phyloP scores from a whole-genome alignment of 2,113 vertebrate genomes.

The Hippocampus zosterae region DNA sequence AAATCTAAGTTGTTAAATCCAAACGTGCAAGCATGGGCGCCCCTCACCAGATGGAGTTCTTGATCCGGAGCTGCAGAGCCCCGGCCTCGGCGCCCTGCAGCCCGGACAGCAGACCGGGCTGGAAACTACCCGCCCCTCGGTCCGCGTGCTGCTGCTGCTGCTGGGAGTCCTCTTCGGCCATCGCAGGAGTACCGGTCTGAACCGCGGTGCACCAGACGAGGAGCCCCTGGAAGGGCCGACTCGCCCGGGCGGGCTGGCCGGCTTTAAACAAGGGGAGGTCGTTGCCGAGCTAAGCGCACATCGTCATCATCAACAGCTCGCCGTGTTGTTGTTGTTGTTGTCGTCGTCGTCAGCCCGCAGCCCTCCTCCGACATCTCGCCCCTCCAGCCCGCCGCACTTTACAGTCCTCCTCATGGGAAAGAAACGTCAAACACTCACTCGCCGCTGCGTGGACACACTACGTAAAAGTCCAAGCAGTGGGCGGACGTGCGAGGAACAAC shows the following conservation, averaged over 20 bases:
- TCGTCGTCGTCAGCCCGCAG: slow-evolving; percentile 33
- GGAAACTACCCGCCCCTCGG: slow-evolving; percentile 64
- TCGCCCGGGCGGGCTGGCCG: slow-evolving; percentile 58
- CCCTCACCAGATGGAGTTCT: slow-evolving; percentile 91
- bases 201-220: slow-evolving; percentile 27
- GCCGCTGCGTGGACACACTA: slow-evolving; percentile 1
- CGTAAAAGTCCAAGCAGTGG: slow-evolving; percentile 15
- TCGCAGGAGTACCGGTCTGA: slow-evolving; percentile 64
- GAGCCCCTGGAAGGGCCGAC: slow-evolving; percentile 18
- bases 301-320: slow-evolving; percentile 32
- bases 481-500: slow-evolving; percentile 23
- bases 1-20: background rate
- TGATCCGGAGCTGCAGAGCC: slow-evolving; percentile 88
- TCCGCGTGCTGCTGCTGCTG: slow-evolving; percentile 69
- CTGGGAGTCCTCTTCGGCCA: slow-evolving; percentile 81
- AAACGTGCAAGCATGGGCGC: background rate
- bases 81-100: slow-evolving; percentile 84
- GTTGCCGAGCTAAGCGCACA: slow-evolving; percentile 61
- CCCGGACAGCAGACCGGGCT: slow-evolving; percentile 80
- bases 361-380: slow-evolving; percentile 54
- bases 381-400: slow-evolving; percentile 20
- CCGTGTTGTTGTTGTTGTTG: slow-evolving; percentile 50
- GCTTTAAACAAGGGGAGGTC: slow-evolving; percentile 73
- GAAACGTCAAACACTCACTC: slow-evolving; percentile 10
- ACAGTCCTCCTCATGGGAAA: slow-evolving; percentile 10